Evolutionary conservation across 2,888 invertebrate genomes (phyloP), one percentile per base, ranked within the genome.

Genomic region (Dolichopus griseipennis): DNA sequence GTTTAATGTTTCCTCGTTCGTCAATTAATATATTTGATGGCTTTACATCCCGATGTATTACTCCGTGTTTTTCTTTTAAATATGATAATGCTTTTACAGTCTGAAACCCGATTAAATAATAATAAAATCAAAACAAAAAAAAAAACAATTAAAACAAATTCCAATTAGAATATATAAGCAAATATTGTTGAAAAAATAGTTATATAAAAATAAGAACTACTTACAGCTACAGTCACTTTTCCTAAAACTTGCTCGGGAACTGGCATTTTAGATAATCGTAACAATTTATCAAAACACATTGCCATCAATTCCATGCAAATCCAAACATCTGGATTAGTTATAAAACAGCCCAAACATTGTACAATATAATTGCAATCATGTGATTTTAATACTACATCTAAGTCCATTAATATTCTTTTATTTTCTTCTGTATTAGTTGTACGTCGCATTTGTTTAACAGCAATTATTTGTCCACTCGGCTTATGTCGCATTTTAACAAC

Each of bases 291-390:
- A 78, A 99, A 92, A 83, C 99, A 99, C 22, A 97, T 96, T 18
- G 95, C 91, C 99, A 99, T 99, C 73, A 98, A 85, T 83, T 99
- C 99, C 99, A 99, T 99, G 81, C 98, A 99, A 78, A 99, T 98
- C 96, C 98, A 98, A 0, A 99, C 97, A 81, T 98, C 97, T 1
- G 94, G 91, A 79, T 95, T 94, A 0, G 95, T 96, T 68, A 99
- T 96, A 83, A 99, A 97, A 83, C 96, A 97, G 63, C 99, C 99
- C 76, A 95, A 86, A 81, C 97, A 99, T 79, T 95, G 89, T 74
- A 99, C 98, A 75, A 99, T 99, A 83, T 92, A 97, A 61, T 92
- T 92, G 83, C 97, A 98, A 82, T 95, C 96, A 77, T 96, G 94
- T 27, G 97, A 97, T 73, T 97, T 92, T n/a, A 97, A 87, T 69